Conservation (phyloP, 2,113 vertebrate species). For the Halcyon senegalensis region DNA sequence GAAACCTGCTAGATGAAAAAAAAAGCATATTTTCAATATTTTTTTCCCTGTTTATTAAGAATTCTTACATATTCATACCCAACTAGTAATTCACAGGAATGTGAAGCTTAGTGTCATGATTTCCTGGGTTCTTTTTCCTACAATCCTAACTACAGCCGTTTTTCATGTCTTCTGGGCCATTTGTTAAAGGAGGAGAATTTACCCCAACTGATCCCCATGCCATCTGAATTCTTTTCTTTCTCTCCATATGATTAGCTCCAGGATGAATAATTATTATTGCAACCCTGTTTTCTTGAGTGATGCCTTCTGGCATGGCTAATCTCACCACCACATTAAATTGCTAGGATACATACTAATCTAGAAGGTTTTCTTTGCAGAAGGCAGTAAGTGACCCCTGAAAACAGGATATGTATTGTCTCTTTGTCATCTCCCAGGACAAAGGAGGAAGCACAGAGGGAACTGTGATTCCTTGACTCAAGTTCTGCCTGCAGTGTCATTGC, state of each 20-base stretch:
- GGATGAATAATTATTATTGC: neutral
- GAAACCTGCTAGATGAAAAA: neutral
- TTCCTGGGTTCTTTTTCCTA: neutral
- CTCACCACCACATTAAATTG: neutral
- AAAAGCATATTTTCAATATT: accelerated
- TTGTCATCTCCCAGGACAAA: neutral
- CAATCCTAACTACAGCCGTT: neutral
- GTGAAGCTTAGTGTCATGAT: neutral
- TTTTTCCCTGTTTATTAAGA: neutral
- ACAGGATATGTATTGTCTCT: neutral
- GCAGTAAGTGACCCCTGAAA: neutral
- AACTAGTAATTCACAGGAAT: neutral
- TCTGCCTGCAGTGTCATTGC: neutral
- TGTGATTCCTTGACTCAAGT: neutral
- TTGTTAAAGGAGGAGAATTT: neutral
- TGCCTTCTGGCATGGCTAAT: neutral
- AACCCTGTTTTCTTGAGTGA: neutral
- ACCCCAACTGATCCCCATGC: neutral
- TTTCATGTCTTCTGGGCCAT: neutral
- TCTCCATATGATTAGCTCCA: neutral
- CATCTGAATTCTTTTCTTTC: neutral
- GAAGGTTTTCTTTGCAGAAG: neutral
- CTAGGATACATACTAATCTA: no score
- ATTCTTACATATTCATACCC: neutral
- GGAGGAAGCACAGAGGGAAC: neutral